These are phyloP conservation scores for Cyphomyrus plagiostoma DNA, from an alignment of 2,113 vertebrate genomes.

Conservation along the genomic window DNA sequence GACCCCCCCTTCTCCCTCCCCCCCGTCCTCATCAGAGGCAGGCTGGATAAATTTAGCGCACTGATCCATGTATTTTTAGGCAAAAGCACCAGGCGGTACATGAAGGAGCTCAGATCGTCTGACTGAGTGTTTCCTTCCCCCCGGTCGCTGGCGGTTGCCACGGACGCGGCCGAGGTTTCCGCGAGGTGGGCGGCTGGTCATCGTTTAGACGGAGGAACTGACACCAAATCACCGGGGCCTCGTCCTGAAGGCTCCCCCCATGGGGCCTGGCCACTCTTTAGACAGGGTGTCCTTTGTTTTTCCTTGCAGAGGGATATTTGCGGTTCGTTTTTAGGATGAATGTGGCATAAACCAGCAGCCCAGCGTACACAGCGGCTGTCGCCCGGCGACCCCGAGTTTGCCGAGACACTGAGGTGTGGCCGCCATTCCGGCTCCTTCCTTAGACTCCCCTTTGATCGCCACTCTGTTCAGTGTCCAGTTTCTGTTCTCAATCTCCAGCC, in stretches of 20 bases:
- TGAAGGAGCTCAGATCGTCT: background rate
- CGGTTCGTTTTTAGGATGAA: background rate
- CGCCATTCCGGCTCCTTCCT: background rate
- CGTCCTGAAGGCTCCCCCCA: background rate
- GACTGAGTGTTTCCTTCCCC: background rate
- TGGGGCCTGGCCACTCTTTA: background rate
- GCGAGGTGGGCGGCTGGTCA: background rate
- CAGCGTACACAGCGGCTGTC: background rate
- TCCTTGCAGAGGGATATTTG: background rate
- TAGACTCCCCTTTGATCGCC: background rate
- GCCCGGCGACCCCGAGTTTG: background rate
- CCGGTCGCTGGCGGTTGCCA: background rate
- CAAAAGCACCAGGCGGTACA: background rate
- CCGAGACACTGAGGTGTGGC: background rate
- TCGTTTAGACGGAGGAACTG: background rate
- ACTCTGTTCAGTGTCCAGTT: background rate
- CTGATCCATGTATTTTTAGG: conserved; percentile 27
- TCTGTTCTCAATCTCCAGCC: background rate
- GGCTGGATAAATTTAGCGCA: conserved; percentile 9
- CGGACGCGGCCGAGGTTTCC: background rate
- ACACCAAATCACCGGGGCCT: background rate
- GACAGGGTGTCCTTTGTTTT: background rate
- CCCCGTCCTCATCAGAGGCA: background rate
- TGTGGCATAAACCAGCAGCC: background rate
- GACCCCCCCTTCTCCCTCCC: background rate